phyloP scores from a whole-genome alignment of 2,113 vertebrate species.

The Calypte anna region DNA sequence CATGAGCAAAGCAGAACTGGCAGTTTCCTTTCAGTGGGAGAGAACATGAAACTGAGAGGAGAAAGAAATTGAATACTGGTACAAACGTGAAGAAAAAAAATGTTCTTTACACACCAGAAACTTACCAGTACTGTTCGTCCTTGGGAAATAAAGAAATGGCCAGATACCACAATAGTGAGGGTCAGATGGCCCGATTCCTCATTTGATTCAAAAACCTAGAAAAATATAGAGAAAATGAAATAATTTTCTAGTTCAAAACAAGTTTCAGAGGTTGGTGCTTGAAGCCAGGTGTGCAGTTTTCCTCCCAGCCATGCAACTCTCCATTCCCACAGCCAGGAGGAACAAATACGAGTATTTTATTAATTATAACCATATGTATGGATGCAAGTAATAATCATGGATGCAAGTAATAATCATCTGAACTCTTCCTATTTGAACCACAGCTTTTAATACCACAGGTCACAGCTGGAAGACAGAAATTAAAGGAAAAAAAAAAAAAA shows the following conservation, averaged over 20 bases:
- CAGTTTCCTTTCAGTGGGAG: background rate
- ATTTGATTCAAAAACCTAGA: constrained; percentile 83
- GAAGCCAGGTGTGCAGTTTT: background rate
- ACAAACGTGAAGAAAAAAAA: background rate
- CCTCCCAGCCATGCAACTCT: background rate
- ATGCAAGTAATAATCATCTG: background rate
- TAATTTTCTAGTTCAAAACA: background rate
- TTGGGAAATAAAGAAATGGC: constrained; percentile 87
- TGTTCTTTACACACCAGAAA: background rate
- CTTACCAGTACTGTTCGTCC: constrained; percentile 87
- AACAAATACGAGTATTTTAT: background rate
- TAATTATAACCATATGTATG: background rate
- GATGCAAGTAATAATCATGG: background rate
- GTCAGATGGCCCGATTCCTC: constrained; percentile 76
- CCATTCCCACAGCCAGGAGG: background rate
- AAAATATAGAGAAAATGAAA: background rate
- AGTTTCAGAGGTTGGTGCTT: background rate
- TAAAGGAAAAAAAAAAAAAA: background rate
- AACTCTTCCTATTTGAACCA: background rate
- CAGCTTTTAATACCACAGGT: background rate
- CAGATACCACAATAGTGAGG: constrained; percentile 83
- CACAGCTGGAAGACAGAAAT: background rate
- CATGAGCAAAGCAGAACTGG: background rate
- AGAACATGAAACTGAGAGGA: background rate
- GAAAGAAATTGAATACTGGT: background rate